Evolutionary conservation across 2,888 invertebrate genomes (phyloP).

Genomic region (Pachliopta kotzebuea): DNA sequence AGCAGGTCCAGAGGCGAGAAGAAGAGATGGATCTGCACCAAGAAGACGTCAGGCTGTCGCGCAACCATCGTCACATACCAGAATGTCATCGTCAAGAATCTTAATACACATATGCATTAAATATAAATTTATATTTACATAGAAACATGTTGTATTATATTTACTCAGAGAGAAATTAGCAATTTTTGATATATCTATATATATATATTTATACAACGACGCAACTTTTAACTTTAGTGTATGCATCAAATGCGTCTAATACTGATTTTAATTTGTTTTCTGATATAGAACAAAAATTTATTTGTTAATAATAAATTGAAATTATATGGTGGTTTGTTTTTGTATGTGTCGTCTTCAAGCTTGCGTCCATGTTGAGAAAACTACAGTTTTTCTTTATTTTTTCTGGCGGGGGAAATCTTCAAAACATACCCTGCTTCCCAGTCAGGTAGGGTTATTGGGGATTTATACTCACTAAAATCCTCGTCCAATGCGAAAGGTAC

Average conservation of each 20-base stretch:
- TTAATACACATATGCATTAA: constrained; percentile 24
- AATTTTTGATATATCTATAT: neutral
- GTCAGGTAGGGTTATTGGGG: too few relatives aligned
- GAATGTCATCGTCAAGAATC: constrained; percentile 31
- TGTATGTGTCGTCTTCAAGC: too few relatives aligned
- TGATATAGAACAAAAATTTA: too few relatives aligned
- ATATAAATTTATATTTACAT: neutral
- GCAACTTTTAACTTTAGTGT: neutral
- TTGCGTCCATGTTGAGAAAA: too few relatives aligned
- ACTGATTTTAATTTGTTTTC: neutral
- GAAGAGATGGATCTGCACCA: constrained; percentile 22
- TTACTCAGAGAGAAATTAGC: neutral
- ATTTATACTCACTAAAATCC: too few relatives aligned
- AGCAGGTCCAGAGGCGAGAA: constrained; percentile 28
- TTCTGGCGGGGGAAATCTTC: too few relatives aligned
- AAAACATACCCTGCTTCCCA: too few relatives aligned
- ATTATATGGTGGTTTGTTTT: too few relatives aligned
- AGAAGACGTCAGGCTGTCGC: constrained; percentile 31
- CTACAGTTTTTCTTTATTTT: too few relatives aligned
- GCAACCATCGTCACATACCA: constrained; percentile 38
- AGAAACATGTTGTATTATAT: too few relatives aligned
- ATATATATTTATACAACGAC: neutral
- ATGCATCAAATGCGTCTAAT: constrained; percentile 3
- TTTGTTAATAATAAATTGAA: too few relatives aligned
- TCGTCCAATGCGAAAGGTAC: too few relatives aligned